These are phyloP conservation scores for Julus scanicus DNA, from an alignment of 2,888 invertebrate genomes.

Conservation along the genomic window DNA sequence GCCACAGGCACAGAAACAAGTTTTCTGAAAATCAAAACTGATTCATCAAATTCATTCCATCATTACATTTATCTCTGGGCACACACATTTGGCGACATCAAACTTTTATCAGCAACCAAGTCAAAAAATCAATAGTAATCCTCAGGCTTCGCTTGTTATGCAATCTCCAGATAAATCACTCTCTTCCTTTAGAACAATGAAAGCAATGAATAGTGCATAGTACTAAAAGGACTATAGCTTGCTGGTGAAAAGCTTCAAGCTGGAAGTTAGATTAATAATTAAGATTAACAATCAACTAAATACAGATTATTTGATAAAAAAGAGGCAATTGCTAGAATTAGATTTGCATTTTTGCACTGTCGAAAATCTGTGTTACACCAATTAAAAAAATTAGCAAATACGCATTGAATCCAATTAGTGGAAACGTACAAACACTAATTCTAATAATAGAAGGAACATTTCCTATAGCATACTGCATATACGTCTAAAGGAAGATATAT, in stretches of 20 bases:
- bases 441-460: neutral
- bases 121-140: conserved; percentile 20
- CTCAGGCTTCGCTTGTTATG: conserved; percentile 2
- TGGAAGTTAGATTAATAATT: neutral
- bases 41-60: conserved; percentile 15
- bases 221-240: neutral
- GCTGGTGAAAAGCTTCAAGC: neutral
- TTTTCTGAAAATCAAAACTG: conserved; percentile 30
- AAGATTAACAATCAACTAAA: neutral
- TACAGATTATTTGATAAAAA: too few relatives aligned
- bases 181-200: conserved; percentile 6
- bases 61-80: conserved; percentile 43
- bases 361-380: neutral
- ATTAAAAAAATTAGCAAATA: too few relatives aligned
- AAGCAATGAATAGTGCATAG: neutral
- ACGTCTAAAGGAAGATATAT: neutral
- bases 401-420: too few relatives aligned
- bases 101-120: conserved; percentile 5
- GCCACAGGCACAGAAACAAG: conserved; percentile 19
- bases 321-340: neutral
- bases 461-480: neutral
- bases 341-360: too few relatives aligned
- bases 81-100: conserved; percentile 31
- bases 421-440: too few relatives aligned
- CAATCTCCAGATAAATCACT: conserved; percentile 37